Evolutionary conservation across 2,113 vertebrate genomes (phyloP).

Genomic region (Cisticola juncidis): DNA sequence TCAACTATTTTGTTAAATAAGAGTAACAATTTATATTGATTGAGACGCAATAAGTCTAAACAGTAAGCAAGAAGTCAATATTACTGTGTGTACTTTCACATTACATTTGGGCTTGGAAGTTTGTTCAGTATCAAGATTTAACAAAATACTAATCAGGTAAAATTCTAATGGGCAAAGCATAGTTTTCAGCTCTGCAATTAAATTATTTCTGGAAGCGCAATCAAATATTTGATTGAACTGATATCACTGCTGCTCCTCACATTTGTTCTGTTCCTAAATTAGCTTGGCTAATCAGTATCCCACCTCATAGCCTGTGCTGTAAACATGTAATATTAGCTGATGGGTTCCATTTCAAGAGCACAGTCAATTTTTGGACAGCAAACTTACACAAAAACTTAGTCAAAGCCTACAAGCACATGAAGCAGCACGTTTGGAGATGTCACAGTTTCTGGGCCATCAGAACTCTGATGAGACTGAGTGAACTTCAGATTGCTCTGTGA

Average conservation of each 20-base stretch:
- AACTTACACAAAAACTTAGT: conserved; percentile 1
- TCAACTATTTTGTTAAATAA: neutral
- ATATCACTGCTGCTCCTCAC: neutral
- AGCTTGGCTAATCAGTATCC: conserved; percentile 13
- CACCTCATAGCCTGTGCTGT: neutral
- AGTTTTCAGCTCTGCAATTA: neutral
- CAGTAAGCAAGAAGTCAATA: neutral
- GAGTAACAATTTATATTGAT: neutral
- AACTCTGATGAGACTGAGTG: neutral
- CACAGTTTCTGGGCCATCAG: neutral
- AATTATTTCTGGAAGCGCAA: conserved; percentile 3
- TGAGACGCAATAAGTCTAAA: neutral
- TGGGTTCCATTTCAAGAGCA: neutral
- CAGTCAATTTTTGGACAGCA: neutral
- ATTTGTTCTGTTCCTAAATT: conserved; percentile 17
- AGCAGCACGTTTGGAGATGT: neutral
- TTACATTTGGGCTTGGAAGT: neutral
- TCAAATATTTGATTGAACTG: neutral
- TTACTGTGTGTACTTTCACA: neutral
- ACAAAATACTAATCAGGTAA: neutral
- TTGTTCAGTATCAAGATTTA: neutral
- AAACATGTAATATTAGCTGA: neutral
- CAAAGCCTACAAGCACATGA: neutral
- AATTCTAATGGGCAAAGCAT: neutral
- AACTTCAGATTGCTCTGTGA: neutral